Percentiles rank a stretch among this genome's conserved stretches.
phyloP scores from a whole-genome alignment of 2,888 invertebrate species.

The Idaea biselata region DNA sequence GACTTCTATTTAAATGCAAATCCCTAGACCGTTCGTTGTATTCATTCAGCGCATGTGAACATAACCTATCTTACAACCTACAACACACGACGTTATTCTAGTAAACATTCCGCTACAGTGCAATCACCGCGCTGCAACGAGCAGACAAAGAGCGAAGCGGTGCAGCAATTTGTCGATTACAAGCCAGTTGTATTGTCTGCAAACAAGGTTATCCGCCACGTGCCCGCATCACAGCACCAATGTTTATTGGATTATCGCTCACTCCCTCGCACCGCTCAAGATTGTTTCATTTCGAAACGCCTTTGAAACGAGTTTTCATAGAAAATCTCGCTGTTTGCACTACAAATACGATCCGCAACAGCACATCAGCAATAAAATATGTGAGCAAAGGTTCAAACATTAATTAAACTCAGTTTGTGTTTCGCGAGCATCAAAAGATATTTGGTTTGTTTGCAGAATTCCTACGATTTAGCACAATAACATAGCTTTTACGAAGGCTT shows the following conservation, averaged over 20 bases:
- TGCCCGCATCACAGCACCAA: slow-evolving; percentile 8
- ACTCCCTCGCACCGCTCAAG: slow-evolving; percentile 7
- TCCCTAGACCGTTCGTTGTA: background rate
- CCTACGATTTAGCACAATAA: background rate
- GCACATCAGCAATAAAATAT: background rate
- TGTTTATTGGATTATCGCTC: slow-evolving; percentile 13
- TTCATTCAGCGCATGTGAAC: background rate
- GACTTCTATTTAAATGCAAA: background rate
- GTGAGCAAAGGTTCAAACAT: background rate
- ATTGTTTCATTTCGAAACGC: slow-evolving; percentile 7
- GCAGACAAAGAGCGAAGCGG: slow-evolving; percentile 24
- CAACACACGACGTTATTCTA: background rate
- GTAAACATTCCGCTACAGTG: background rate
- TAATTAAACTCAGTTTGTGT: background rate
- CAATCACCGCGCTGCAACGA: slow-evolving; percentile 26
- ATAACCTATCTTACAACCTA: background rate
- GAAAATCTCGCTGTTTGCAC: slow-evolving; percentile 13
- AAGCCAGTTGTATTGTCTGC: slow-evolving; percentile 25
- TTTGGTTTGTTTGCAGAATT: background rate
- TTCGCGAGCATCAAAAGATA: background rate
- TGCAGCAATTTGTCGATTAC: slow-evolving; percentile 38
- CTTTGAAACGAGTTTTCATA: slow-evolving; percentile 3
- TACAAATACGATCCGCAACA: background rate
- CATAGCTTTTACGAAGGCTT: background rate
- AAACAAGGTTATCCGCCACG: slow-evolving; percentile 22